phyloP scores from a whole-genome alignment of 2,888 invertebrate genomes.

The Acronicta psi region DNA sequence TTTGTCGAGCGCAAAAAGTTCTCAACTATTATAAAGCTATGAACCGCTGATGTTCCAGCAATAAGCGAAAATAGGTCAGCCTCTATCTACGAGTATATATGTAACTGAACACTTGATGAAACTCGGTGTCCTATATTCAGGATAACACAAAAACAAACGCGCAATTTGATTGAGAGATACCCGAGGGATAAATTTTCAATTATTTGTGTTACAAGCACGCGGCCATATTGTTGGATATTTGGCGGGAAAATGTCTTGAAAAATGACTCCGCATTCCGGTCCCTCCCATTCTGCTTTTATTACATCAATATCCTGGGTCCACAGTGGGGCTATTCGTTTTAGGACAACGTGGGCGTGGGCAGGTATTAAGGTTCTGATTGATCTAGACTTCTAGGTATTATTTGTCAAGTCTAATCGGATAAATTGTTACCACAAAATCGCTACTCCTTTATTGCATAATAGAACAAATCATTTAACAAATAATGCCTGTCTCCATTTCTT shows the following conservation, averaged over 20 bases:
- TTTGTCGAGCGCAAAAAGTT: neutral
- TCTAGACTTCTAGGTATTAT: slow-evolving; percentile 5
- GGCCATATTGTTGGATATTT: slow-evolving; percentile 57
- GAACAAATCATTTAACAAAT: too few relatives aligned
- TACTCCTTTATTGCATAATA: too few relatives aligned
- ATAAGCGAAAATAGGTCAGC: slow-evolving; percentile 10
- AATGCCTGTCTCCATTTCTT: too few relatives aligned
- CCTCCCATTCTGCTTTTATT: slow-evolving; percentile 55
- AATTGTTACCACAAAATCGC: neutral
- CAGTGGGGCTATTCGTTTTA: slow-evolving; percentile 40
- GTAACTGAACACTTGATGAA: slow-evolving; percentile 3
- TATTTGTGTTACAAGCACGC: slow-evolving; percentile 56
- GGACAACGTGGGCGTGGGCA: slow-evolving; percentile 25
- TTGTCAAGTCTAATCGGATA: neutral
- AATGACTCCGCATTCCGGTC: slow-evolving; percentile 60
- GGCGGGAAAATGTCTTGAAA: slow-evolving; percentile 59
- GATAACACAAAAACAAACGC: slow-evolving; percentile 46
- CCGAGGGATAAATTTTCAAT: slow-evolving; percentile 57
- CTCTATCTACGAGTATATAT: neutral
- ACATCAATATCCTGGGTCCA: slow-evolving; percentile 57
- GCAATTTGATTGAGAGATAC: slow-evolving; percentile 58
- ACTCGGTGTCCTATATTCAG: slow-evolving; percentile 11
- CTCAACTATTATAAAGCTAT: neutral
- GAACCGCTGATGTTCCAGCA: neutral
- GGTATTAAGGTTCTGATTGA: slow-evolving; percentile 28